Conservation (phyloP, 2,888 invertebrate genomes). For the Leptinotarsa rubiginosa region DNA sequence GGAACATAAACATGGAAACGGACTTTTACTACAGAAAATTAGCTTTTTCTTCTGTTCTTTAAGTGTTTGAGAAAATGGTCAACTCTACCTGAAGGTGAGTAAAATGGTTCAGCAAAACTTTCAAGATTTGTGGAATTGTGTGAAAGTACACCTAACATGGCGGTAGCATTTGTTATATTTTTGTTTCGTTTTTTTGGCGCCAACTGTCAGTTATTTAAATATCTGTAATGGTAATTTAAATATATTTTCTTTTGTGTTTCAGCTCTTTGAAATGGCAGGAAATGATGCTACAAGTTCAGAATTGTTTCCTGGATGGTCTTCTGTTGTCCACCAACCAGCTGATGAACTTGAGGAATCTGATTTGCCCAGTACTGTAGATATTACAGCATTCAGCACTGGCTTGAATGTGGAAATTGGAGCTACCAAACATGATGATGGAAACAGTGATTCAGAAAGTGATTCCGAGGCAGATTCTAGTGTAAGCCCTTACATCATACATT, state of each 20-base stretch:
- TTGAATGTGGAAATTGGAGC: slow-evolving; percentile 58
- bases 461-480: slow-evolving; percentile 70
- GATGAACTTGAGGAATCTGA: slow-evolving; percentile 74
- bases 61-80: slow-evolving; percentile 45
- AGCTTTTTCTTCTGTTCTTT: slow-evolving; percentile 43
- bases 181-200: slow-evolving; percentile 58
- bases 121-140: slow-evolving; percentile 23
- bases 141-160: slow-evolving; percentile 35
- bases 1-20: slow-evolving; percentile 64
- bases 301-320: slow-evolving; percentile 69
- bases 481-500: slow-evolving; percentile 42
- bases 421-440: slow-evolving; percentile 53
- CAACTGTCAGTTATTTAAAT: slow-evolving; percentile 50
- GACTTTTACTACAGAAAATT: slow-evolving; percentile 54
- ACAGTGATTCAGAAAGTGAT: slow-evolving; percentile 71
- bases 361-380: slow-evolving; percentile 75
- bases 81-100: slow-evolving; percentile 49
- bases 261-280: slow-evolving; percentile 61
- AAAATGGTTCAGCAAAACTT: slow-evolving; percentile 29
- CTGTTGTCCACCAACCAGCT: slow-evolving; percentile 71
- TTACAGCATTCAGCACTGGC: slow-evolving; percentile 73
- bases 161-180: slow-evolving; percentile 51
- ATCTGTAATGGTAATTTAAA: neutral
- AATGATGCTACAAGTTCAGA: slow-evolving; percentile 65
- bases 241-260: slow-evolving; percentile 21